These are phyloP conservation scores for Xenus cinereus DNA, from an alignment of 2,113 vertebrate species.

Conservation along the genomic window DNA sequence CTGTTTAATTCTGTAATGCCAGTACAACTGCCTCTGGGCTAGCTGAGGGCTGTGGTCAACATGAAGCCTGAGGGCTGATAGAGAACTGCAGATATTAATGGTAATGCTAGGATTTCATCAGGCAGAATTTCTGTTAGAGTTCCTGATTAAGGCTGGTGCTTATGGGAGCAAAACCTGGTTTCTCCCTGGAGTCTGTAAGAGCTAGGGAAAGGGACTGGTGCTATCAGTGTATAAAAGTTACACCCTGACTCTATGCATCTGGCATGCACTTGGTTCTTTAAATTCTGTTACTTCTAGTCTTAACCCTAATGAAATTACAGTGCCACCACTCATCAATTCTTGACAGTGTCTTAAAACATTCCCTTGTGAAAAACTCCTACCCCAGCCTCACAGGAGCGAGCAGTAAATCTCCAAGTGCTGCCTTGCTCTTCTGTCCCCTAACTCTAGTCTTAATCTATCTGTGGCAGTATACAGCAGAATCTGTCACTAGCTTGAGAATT, in stretches of 20 bases:
- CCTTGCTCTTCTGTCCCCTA: background rate
- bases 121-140: background rate
- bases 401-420: background rate
- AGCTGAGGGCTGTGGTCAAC: background rate
- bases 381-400: background rate
- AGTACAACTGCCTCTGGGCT: fast-evolving
- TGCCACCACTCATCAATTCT: background rate
- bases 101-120: background rate
- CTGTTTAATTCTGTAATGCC: background rate
- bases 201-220: background rate
- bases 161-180: fast-evolving
- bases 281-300: background rate
- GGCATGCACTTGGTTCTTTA: background rate
- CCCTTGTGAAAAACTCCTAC: background rate
- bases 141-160: background rate
- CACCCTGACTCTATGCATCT: background rate
- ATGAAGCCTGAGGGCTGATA: background rate
- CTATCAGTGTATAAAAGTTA: background rate
- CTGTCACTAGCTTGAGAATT: background rate
- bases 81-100: background rate
- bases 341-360: background rate
- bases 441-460: constrained; percentile 8
- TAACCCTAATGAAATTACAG: background rate
- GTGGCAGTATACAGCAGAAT: background rate
- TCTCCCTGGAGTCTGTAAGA: background rate